A percentile compares a stretch with the other conserved stretches of the same genome.
Conservation (phyloP, 2,113 vertebrate species). For the Formicarius rufipectus region DNA sequence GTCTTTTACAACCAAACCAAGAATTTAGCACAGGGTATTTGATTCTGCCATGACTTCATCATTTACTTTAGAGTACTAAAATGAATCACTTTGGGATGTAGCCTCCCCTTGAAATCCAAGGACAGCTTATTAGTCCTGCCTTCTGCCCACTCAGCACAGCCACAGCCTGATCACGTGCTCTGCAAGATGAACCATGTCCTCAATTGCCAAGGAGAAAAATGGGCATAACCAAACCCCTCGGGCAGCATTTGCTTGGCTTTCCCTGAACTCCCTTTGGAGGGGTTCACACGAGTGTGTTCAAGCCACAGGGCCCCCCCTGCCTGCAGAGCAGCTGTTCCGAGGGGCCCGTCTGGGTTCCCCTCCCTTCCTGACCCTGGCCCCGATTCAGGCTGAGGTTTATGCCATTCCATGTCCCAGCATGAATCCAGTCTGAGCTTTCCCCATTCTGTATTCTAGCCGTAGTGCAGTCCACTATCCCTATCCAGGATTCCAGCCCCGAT, state of each 20-base stretch:
- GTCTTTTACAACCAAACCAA: not conserved
- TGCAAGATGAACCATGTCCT: not conserved
- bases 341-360: too few species aligned
- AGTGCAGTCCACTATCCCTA: too few species aligned
- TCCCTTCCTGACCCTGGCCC: too few species aligned
- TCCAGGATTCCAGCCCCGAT: not conserved
- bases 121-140: not conserved
- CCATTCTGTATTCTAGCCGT: too few species aligned
- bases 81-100: not conserved
- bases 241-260: not conserved
- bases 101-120: not conserved
- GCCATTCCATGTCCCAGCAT: too few species aligned
- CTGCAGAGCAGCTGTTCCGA: too few species aligned
- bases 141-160: not conserved
- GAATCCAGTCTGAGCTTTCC: too few species aligned
- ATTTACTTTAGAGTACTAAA: not conserved
- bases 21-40: not conserved
- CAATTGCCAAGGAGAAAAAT: fast-evolving
- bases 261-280: fast-evolving
- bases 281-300: too few species aligned
- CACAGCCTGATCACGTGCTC: not conserved
- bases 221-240: fast-evolving
- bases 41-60: not conserved
- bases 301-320: not conserved
- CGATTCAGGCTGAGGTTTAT: too few species aligned